Percentiles rank a stretch among this genome's conserved stretches.
phyloP scores from a whole-genome alignment of 2,797 vertebrate genomes.

The Smutsia temminckii region DNA sequence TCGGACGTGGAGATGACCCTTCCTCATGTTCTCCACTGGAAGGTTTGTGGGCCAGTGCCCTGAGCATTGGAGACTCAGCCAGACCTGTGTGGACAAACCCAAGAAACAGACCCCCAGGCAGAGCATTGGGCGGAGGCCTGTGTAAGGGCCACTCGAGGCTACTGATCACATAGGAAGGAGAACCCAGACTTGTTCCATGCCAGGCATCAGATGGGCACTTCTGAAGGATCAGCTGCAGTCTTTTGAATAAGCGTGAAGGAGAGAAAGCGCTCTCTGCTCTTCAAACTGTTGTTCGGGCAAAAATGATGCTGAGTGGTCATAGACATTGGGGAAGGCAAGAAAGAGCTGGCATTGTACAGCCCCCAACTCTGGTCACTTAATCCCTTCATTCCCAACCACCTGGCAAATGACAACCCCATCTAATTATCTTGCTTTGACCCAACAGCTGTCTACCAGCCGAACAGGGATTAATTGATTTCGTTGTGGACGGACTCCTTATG shows the following conservation, averaged over 20 bases:
- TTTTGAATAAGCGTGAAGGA: background rate
- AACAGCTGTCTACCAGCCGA: slow-evolving; percentile 79
- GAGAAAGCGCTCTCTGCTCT: background rate
- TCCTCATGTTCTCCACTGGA: too few species aligned
- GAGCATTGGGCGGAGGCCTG: background rate
- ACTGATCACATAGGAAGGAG: background rate
- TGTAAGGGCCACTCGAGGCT: background rate
- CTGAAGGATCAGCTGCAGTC: background rate
- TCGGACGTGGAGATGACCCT: accelerated
- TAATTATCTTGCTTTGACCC: slow-evolving; percentile 79
- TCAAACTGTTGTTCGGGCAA: background rate
- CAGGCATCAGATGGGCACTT: background rate
- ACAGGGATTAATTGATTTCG: slow-evolving; percentile 82
- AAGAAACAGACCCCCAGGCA: background rate
- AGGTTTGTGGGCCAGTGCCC: too few species aligned
- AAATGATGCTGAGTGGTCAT: background rate
- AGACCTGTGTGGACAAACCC: background rate
- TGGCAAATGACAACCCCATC: slow-evolving; percentile 66
- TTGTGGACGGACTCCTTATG: slow-evolving; percentile 68
- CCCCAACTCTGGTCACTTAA: slow-evolving; percentile 41
- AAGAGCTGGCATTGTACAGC: slow-evolving; percentile 34
- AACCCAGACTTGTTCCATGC: background rate
- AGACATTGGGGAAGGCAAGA: background rate
- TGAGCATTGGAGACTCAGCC: background rate
- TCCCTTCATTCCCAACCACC: slow-evolving; percentile 69